Evolutionary conservation across 2,113 vertebrate genomes (phyloP), one percentile per base, ranked within the genome.

Genomic region (Ochotona curzoniae): DNA sequence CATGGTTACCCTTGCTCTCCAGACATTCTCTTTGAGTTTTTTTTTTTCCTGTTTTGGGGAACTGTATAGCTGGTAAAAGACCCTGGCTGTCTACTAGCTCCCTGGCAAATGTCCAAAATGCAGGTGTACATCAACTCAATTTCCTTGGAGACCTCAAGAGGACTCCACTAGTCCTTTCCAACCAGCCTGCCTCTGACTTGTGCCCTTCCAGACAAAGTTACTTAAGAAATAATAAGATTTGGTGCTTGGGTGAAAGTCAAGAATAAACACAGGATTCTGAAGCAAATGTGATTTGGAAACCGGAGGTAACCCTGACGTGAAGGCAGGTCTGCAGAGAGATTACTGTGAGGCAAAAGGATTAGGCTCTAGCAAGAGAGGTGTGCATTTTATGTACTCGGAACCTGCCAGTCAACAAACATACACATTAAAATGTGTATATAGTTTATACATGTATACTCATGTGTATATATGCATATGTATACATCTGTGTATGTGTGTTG

Each of bases 61-160:
- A 85, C 85, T 87, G 44, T 66, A 30, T 93, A 89, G 30, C 61
- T 83, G 91, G 60, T 91, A 84, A 93, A 96, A 94, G 83, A 71
- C 67, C 5, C 30, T 66, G 63, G 38, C 70, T 96, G 26, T 89
- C 89, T 67, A 71, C 76, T 91, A 28, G 76, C 60, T 93, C 91
- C 95, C 94, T 94, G 96, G 93, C 86, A 73, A 57, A 25, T 87
- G 57, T 95, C 94, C 94, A 96, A 82, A 95, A 91, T 87, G 67
- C 63, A 89, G 96, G 83, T 96, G 89, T 89, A 94, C 89, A 80
- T 93, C 93, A 97, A 93, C 84, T 94, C 83, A 94, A 75, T 95
- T 96, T 94, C 91, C 82, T 91, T 82, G 84, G 81, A 87, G 89
- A 79, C 84, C 79, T 87, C 54, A 26, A 4, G 32, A 87, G 67